Percentiles rank a stretch among this genome's conserved stretches.
Evolutionary conservation across 2,888 invertebrate species (phyloP).

Genomic region (Oithona nana): DNA sequence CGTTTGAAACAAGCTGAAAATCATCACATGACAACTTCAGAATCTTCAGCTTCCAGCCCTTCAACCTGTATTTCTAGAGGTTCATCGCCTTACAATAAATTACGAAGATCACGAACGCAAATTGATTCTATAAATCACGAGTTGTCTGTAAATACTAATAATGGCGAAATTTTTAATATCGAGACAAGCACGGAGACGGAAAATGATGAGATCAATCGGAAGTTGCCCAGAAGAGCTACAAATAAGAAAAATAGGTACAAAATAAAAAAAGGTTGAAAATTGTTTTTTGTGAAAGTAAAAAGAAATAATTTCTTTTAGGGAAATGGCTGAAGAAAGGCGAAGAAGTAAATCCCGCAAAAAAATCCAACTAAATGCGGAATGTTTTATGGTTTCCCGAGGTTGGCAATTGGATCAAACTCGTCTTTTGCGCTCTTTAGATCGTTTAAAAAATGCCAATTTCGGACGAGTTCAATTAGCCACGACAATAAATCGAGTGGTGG

Average conservation of each 20-base stretch:
- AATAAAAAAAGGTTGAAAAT: no score
- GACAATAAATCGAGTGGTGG: conserved; percentile 14
- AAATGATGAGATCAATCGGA: neutral
- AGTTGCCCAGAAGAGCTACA: no score
- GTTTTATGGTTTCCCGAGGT: conserved; percentile 15
- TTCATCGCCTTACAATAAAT: neutral
- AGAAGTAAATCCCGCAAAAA: neutral
- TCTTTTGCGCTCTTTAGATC: conserved; percentile 2
- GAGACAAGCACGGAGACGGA: neutral
- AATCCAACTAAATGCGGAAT: neutral
- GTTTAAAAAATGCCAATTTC: conserved; percentile 5
- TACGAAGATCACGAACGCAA: no score
- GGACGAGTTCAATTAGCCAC: conserved; percentile 10
- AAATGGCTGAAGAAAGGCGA: no score
- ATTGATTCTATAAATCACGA: neutral
- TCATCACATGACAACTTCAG: neutral
- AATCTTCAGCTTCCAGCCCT: neutral
- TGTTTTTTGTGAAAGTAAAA: no score
- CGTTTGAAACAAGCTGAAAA: neutral
- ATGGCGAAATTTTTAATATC: no score
- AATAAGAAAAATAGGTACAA: no score
- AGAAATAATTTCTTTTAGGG: no score
- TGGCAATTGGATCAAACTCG: conserved; percentile 15
- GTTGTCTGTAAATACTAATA: no score
- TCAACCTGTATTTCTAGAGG: neutral